Evolutionary conservation across 2,797 vertebrate species (phyloP).

Genomic region (Octomys mimax): DNA sequence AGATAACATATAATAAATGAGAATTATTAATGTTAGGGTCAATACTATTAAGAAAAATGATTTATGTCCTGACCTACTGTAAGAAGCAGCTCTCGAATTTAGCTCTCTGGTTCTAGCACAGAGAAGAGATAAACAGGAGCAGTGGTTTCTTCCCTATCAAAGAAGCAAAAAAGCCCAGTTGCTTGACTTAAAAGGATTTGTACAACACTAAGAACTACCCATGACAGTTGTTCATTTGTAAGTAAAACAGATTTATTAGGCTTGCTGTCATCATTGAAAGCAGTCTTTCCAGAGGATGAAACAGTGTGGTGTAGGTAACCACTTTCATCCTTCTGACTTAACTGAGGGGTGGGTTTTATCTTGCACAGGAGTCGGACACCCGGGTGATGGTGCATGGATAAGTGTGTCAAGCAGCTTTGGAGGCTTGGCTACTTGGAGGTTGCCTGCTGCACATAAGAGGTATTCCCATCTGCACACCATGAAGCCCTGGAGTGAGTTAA

Average conservation of each 20-base stretch:
- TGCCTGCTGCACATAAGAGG: not conserved
- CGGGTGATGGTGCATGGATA: not conserved
- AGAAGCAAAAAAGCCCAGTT: not conserved
- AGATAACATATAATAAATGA: not conserved
- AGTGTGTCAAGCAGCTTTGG: not conserved
- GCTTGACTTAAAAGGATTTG: not conserved
- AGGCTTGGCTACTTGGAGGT: not conserved
- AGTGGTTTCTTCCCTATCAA: not conserved
- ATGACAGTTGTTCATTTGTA: not conserved
- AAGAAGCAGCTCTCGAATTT: not conserved
- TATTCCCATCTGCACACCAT: not conserved
- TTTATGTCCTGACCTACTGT: not conserved
- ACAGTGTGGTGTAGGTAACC: not conserved
- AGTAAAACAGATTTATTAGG: constrained; percentile 24
- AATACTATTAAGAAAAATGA: not conserved
- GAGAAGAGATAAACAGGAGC: not conserved
- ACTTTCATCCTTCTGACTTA: not conserved
- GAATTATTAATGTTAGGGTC: constrained; percentile 10
- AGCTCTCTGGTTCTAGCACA: not conserved
- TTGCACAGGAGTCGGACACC: not conserved
- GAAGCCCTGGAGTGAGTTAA: not conserved
- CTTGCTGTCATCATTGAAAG: not conserved
- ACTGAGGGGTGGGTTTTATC: not conserved
- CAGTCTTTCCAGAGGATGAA: constrained; percentile 6
- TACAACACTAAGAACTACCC: not conserved